Base-by-base conservation (phyloP, 1,140 invertebrate genomes). In the Drosophila yakuba region DNA sequence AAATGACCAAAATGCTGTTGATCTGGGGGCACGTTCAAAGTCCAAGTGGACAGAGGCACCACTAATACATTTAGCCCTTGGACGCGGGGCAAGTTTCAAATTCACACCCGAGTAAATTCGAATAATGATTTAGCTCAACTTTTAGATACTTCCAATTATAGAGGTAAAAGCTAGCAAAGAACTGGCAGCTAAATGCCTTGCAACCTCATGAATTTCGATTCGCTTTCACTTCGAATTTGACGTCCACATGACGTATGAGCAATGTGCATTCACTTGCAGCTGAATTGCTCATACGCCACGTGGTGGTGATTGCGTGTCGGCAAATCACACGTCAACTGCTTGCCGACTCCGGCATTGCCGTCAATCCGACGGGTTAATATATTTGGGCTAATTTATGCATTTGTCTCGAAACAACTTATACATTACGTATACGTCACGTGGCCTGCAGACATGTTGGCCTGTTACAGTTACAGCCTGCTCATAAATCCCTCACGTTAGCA, bases 241-340 rank as follows among this genome's bases (percentile, higher is more conserved):
- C 50, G 58, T 36, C 43, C 56, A 67, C 64, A 62, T 55, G 71
- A 50, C 80, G 71, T 79, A 79, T 72, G 76, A 75, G 75, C 67
- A 86, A 84, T 85, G 74, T 59, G 52, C 74, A 80, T 48, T 74
- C 61, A 75, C 41, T 62, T 79, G 76, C 69, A 51, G 61, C 39
- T 55, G 78, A 48, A 86, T 89, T 79, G 76, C 83, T 78, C 74
- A 78, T 82, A 82, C 74, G 74, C 64, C 72, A 58, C 50, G 62
- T 62, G 39, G 63, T 48, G 51, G 58, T 48, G 51, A 55, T 68
- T 67, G 57, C 44, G 36, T 66, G 63, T 66, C 45, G 60, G 51
- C 67, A 71, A 58, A 48, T 71, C 67, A 71, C 52, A 71, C 67
- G 67, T 71, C 67, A 71, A 71, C 67, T 71, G 51, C 51, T 56